Conservation (phyloP, 2,888 invertebrate species). For the Plagodis pulveraria region DNA sequence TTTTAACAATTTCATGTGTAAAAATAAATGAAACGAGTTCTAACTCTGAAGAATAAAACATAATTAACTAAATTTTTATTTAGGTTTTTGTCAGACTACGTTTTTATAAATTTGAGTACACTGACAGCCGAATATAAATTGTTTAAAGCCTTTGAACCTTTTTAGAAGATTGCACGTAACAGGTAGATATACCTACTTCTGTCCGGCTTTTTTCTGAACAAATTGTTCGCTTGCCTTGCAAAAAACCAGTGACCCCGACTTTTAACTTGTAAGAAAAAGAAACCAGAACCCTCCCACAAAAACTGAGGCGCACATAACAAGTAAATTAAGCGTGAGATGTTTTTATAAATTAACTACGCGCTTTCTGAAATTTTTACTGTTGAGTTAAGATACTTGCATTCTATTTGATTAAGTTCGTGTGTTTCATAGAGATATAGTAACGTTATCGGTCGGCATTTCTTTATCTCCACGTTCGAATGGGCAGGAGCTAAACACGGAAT, state of each 20-base stretch:
- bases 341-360: conserved; percentile 50
- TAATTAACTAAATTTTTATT: too few species aligned
- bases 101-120: too few species aligned
- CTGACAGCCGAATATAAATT: too few species aligned
- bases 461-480: conserved; percentile 58
- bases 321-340: conserved; percentile 58
- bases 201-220: conserved; percentile 2
- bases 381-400: conserved; percentile 15
- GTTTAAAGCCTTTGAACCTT: too few species aligned
- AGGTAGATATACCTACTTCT: too few species aligned
- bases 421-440: conserved; percentile 23
- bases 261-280: conserved; percentile 38
- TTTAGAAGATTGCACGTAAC: too few species aligned
- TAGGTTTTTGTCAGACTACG: too few species aligned
- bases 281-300: conserved; percentile 51
- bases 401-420: conserved; percentile 10
- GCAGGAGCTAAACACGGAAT: conserved; percentile 63
- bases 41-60: too few species aligned
- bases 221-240: conserved; percentile 41
- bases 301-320: conserved; percentile 49
- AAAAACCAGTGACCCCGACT: conserved; percentile 49
- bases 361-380: conserved; percentile 36
- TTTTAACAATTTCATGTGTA: conserved; percentile 7
- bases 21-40: too few species aligned
- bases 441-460: conserved; percentile 53